These are phyloP conservation scores for Drosophila bunnanda DNA, from an alignment of 2,888 invertebrate genomes.

Conservation along the genomic window DNA sequence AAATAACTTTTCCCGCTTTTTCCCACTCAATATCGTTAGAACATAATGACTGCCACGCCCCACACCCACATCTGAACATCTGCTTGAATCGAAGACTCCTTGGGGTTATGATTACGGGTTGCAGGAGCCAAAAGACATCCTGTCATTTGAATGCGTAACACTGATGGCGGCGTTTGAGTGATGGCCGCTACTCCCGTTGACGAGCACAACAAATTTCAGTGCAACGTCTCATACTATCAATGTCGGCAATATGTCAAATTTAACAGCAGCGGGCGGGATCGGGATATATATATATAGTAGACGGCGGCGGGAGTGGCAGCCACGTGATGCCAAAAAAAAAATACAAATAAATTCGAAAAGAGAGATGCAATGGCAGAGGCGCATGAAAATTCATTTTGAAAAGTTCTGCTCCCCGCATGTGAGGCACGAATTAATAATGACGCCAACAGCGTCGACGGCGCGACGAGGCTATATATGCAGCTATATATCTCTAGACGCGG, in stretches of 20 bases:
- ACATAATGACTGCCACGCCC: background rate
- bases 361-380: conserved; percentile 47
- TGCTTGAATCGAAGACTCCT: conserved; percentile 18
- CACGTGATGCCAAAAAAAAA: conserved; percentile 72
- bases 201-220: conserved; percentile 78
- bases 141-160: conserved; percentile 36
- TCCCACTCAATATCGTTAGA: too few species aligned
- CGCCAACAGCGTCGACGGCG: conserved; percentile 54
- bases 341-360: conserved; percentile 42
- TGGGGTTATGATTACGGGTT: conserved; percentile 4
- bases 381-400: conserved; percentile 69
- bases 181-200: conserved; percentile 70
- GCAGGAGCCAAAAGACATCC: conserved; percentile 12
- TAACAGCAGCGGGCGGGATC: conserved; percentile 46
- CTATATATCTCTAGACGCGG: conserved; percentile 34
- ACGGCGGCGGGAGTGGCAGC: conserved; percentile 36
- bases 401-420: conserved; percentile 53
- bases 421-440: conserved; percentile 75
- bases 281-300: conserved; percentile 14
- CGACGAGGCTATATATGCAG: conserved; percentile 34
- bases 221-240: conserved; percentile 77
- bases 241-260: conserved; percentile 75
- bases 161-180: conserved; percentile 47
- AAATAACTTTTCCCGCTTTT: background rate
- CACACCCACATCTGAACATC: conserved; percentile 16